phyloP scores from a whole-genome alignment of 2,113 vertebrate species.

The Nesoenas mayeri region DNA sequence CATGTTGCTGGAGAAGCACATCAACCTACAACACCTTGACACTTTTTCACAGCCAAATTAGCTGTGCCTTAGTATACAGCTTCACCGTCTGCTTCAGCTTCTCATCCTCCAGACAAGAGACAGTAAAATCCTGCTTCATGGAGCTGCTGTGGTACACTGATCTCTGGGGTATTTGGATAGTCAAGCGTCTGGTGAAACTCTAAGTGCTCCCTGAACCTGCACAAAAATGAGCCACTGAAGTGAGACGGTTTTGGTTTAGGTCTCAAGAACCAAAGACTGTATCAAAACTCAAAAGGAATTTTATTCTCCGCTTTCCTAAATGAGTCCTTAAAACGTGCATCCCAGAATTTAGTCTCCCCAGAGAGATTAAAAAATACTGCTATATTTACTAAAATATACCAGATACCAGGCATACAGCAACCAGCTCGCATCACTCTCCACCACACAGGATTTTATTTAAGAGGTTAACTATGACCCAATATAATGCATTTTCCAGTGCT shows the following conservation, averaged over 20 bases:
- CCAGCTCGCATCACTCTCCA: neutral
- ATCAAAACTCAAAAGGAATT: neutral
- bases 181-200: neutral
- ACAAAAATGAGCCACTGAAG: neutral
- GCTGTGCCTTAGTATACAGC: neutral
- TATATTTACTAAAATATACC: neutral
- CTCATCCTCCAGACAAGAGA: rapidly evolving
- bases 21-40: neutral
- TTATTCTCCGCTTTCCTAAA: neutral
- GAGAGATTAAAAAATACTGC: neutral
- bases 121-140: neutral
- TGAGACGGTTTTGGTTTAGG: neutral
- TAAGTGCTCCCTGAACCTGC: neutral
- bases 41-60: neutral
- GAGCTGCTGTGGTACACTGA: neutral
- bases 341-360: neutral
- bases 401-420: neutral
- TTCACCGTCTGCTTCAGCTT: neutral
- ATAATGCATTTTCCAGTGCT: neutral
- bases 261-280: neutral
- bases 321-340: neutral
- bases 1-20: neutral
- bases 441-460: neutral
- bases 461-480: neutral
- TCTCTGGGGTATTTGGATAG: neutral